Conservation (phyloP, 1,140 invertebrate genomes). For the Protaetia brevitarsis region DNA sequence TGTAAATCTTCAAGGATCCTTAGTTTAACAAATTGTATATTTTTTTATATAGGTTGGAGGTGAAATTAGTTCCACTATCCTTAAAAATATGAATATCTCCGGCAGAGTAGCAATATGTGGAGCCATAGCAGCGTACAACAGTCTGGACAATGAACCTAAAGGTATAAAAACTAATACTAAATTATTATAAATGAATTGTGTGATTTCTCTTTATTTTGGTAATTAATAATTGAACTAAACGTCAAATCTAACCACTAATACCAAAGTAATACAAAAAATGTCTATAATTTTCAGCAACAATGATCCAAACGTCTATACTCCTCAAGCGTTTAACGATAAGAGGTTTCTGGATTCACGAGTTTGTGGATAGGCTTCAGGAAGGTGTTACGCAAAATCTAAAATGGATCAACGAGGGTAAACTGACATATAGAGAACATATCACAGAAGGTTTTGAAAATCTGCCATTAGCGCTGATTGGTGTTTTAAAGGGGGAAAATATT, state of each 20-base stretch:
- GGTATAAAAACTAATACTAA: too few species aligned
- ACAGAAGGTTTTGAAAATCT: slow-evolving; percentile 66
- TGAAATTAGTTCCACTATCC: slow-evolving; percentile 58
- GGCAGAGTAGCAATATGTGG: slow-evolving; percentile 63
- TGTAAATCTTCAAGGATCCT: slow-evolving; percentile 51
- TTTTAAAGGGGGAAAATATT: slow-evolving; percentile 61
- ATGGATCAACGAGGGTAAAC: slow-evolving; percentile 58
- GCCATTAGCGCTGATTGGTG: slow-evolving; percentile 60
- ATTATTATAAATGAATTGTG: neutral
- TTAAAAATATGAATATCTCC: slow-evolving; percentile 59
- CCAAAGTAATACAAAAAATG: neutral
- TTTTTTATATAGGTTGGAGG: slow-evolving; percentile 50
- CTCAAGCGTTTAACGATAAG: slow-evolving; percentile 58
- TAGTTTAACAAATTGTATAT: neutral
- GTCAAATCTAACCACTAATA: slow-evolving; percentile 52
- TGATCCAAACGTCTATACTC: slow-evolving; percentile 55
- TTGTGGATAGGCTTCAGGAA: slow-evolving; percentile 52
- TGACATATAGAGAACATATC: slow-evolving; percentile 61
- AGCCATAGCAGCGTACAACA: slow-evolving; percentile 59
- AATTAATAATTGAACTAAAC: slow-evolving; percentile 43
- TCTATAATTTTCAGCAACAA: slow-evolving; percentile 41
- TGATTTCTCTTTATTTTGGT: slow-evolving; percentile 37
- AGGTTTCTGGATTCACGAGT: slow-evolving; percentile 58
- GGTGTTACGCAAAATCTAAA: slow-evolving; percentile 57
- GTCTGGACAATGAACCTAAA: slow-evolving; percentile 40